Base-by-base conservation (phyloP, 2,888 invertebrate species). In the Macroteleia sp. region DNA sequence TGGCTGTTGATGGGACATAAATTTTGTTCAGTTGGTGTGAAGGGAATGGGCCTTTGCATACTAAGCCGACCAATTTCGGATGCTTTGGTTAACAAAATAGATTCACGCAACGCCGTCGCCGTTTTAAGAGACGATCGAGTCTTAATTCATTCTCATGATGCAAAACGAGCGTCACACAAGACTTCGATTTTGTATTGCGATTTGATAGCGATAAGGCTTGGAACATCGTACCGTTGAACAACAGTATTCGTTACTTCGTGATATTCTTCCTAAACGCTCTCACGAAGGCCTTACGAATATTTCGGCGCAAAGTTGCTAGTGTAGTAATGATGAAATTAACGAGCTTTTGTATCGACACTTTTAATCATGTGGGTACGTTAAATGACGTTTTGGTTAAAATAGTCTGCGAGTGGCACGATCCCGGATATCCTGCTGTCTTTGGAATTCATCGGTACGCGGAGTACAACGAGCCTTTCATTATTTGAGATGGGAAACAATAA, bases 1-100 rank as follows among this genome's bases (percentile, higher is more conserved):
- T 62, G 83, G 87, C 88, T 88, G 86, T 89, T 84, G 88, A 86
- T 87, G 86, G 86, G 85, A 84, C 87, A 89, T 90, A 88, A 90
- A 90, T 89, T 88, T 79, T 80, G 81, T 83, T 87, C 85, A 82
- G 85, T 81, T 86, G 82, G 85, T 84, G 86, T 83, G 87, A 73
- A 69, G 59, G 25, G 66, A 66, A 50, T 66, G 48, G 77, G 61
- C 67, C 67, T 70, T 59, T 66, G 79, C 69, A 79, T 79, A 74
- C 79, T 77, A 79, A 79, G 46, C 54, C 74, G 73, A 39, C 62
- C 79, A 54, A 81, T 85, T 82, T 82, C 85, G 82, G 81, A 81
- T 81, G 85, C 85, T 83, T 87, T 87, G 87, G 84, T 86, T 87
- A 88, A 88, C 89, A 89, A 89, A 88, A 87, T 87, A 80, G 77